Conservation (phyloP, 2,113 vertebrate genomes). For the Tachysurus vachellii region DNA sequence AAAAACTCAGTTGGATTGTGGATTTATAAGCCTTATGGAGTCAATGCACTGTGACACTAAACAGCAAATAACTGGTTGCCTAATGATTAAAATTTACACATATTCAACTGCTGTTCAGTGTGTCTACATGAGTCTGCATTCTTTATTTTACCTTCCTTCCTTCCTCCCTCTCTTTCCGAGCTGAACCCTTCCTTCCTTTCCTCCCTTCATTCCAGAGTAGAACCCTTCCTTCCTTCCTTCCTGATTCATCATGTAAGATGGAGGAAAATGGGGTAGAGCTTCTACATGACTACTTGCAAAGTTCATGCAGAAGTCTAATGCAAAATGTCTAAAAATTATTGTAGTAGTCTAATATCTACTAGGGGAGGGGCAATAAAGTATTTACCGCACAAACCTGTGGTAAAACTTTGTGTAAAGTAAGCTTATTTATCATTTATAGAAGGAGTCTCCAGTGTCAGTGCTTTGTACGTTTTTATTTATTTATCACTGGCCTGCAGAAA, state of each 20-base stretch:
- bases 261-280: background rate
- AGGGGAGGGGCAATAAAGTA: background rate
- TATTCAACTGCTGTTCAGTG: background rate
- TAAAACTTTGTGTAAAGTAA: background rate
- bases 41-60: background rate
- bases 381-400: too few species aligned
- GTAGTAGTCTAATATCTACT: too few species aligned
- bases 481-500: background rate
- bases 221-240: too few species aligned
- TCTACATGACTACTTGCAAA: too few species aligned
- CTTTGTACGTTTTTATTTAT: background rate
- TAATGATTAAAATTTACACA: background rate
- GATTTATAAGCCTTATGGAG: background rate
- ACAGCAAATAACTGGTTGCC: background rate
- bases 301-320: too few species aligned
- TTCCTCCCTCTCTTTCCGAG: background rate
- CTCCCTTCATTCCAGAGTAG: too few species aligned
- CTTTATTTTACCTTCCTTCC: background rate
- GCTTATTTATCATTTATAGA: background rate
- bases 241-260: background rate
- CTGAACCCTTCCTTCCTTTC: too few species aligned
- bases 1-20: background rate
- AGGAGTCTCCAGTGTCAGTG: background rate
- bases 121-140: background rate
- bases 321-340: too few species aligned